Conservation (phyloP, 2,113 vertebrate species). For the Bufo gargarizans region DNA sequence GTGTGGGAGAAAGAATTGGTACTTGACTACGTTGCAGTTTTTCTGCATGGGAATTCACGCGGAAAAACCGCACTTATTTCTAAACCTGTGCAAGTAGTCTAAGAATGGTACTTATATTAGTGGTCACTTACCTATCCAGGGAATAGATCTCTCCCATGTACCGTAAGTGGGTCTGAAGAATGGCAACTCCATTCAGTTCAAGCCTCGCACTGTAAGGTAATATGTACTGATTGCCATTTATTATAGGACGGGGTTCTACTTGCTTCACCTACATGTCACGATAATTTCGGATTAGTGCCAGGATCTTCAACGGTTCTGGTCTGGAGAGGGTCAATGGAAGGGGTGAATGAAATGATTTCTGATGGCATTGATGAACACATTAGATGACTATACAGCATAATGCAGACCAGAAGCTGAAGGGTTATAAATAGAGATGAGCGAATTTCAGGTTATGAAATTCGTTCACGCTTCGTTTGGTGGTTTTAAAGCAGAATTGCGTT, state of each 20-base stretch:
- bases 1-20: no score
- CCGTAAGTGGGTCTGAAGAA: background rate
- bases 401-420: slow-evolving; percentile 4
- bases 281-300: background rate
- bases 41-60: no score
- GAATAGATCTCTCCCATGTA: background rate
- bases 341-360: slow-evolving; percentile 2
- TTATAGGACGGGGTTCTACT: no score
- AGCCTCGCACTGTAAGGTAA: background rate
- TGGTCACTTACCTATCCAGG: background rate
- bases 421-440: background rate
- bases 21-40: no score
- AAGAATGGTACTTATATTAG: background rate
- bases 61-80: no score
- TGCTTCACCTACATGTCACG: background rate
- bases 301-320: background rate
- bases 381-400: slow-evolving; percentile 4
- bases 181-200: background rate
- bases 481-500: no score
- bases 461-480: no score
- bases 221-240: background rate
- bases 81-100: background rate
- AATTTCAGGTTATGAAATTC: no score
- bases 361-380: slow-evolving; percentile 13
- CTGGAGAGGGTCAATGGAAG: background rate